phyloP scores from a whole-genome alignment of 2,888 invertebrate genomes.

The Phasia obesa region DNA sequence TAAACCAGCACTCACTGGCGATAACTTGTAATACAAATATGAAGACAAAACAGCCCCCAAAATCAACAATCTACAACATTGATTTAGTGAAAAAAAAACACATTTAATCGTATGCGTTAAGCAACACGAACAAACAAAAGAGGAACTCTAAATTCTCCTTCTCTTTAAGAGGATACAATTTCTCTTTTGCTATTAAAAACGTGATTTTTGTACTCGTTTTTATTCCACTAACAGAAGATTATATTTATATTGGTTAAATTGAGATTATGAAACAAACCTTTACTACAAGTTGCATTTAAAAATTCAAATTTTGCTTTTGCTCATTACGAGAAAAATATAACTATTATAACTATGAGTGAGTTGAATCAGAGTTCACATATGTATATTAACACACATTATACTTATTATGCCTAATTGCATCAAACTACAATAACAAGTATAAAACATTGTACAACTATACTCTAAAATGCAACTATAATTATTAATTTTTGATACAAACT shows the following conservation, averaged over 20 bases:
- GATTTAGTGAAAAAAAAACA: not conserved
- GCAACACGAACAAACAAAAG: not conserved
- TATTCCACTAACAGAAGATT: slow-evolving; percentile 1
- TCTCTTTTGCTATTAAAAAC: slow-evolving; percentile 10
- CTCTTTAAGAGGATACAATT: not conserved
- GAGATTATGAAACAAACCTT: not conserved
- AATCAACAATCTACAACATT: not conserved
- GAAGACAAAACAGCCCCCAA: not conserved
- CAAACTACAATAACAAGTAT: no score
- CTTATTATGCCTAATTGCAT: no score
- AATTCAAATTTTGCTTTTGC: slow-evolving; percentile 4
- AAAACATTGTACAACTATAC: no score
- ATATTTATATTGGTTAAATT: slow-evolving; percentile 1
- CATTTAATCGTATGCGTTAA: not conserved
- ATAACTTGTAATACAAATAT: not conserved
- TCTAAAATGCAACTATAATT: no score
- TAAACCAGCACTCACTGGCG: slow-evolving; percentile 26
- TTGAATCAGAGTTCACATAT: no score
- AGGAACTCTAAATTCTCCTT: slow-evolving; percentile 2
- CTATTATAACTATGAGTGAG: no score
- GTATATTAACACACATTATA: no score
- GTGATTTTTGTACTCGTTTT: slow-evolving; percentile 47
- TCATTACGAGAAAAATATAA: slow-evolving; percentile 19
- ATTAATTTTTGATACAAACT: no score
- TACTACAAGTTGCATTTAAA: slow-evolving; percentile 36